Conservation (phyloP, 2,113 vertebrate genomes). For the Ceuthmochares aereus region DNA sequence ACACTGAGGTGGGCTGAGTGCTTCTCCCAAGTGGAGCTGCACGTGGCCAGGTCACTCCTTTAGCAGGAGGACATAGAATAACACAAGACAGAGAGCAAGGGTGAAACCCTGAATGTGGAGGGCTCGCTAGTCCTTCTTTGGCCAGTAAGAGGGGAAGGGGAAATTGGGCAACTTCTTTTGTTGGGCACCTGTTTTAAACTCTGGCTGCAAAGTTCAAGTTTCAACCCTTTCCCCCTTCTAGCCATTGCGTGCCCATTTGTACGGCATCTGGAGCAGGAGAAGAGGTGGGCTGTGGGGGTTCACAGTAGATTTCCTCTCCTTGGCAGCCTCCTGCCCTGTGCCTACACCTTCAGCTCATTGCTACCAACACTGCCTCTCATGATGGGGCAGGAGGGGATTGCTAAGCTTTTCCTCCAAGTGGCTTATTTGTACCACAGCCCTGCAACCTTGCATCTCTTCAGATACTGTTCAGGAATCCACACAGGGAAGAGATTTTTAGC, state of each 20-base stretch:
- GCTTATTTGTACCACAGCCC: not conserved
- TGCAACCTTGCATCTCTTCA: not conserved
- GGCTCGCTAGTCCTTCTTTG: not conserved
- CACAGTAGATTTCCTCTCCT: not conserved
- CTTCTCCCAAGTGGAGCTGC: not conserved
- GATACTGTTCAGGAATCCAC: not conserved
- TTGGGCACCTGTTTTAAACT: not conserved
- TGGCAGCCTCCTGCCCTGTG: not conserved
- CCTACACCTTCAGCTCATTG: not conserved
- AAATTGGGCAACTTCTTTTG: not conserved
- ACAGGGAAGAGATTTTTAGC: not conserved
- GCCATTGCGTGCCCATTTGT: accelerated
- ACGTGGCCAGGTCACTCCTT: not conserved
- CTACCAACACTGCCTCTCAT: not conserved
- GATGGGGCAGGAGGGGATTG: not conserved
- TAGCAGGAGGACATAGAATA: not conserved
- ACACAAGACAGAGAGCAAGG: accelerated
- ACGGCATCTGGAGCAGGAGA: not conserved
- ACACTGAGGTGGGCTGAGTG: not conserved
- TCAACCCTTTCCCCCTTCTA: not conserved
- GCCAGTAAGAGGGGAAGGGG: not conserved
- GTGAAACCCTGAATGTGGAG: not conserved
- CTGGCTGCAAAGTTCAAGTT: not conserved
- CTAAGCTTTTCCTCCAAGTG: not conserved
- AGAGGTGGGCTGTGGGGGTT: not conserved